Base-by-base conservation (phyloP, 2,113 vertebrate genomes). In the Motacilla tschutschensis region DNA sequence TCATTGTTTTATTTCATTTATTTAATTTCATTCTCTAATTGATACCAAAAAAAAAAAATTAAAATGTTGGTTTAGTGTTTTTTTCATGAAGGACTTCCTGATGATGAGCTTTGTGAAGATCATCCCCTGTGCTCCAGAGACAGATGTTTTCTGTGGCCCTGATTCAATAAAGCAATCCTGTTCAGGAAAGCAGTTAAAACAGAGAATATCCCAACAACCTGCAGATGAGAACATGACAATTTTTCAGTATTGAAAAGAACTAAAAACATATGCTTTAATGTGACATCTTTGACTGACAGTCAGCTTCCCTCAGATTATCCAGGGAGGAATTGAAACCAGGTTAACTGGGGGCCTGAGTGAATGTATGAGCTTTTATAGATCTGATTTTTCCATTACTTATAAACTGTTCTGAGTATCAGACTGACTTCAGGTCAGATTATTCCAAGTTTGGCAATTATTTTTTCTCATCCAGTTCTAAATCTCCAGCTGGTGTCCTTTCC, bases 111-210 rank as follows among this genome's bases (percentile, higher is more conserved):
- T 82, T 31, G 38, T 76, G 90, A 82, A 79, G 86, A 93, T 55
- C 84, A 87, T 84, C 64, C 53, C 33, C 16, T 88, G 33, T 92
- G 81, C 64, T 94, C 46, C 44, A 71, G 38, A 86, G 64, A 69
- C 80, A 88, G 89, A 83, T 90, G 83, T 91, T 93, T 93, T 92
- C 79, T 81, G 93, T 92, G 91, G 70, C 85, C 70, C 48, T 40
- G 86, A 64, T 85, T 93, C 87, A 95, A 91, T 90, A 90, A 72
- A 88, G 25, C 53, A 89, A 81, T 88, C 57, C 81, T 71, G 14
- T 55, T 79, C 86, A 90, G 69, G 75, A 91, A 93, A 88, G 72
- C 4, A 5, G 71, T 82, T 84, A 93, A 86, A 83, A 48, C 55
- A 87, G 71, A 81, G 67, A 95, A 71, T 92, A 88, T 70, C 67